Percentiles rank a stretch among this genome's conserved stretches.
phyloP scores from a whole-genome alignment of 2,888 invertebrate genomes.

The Yponomeuta evonymella region DNA sequence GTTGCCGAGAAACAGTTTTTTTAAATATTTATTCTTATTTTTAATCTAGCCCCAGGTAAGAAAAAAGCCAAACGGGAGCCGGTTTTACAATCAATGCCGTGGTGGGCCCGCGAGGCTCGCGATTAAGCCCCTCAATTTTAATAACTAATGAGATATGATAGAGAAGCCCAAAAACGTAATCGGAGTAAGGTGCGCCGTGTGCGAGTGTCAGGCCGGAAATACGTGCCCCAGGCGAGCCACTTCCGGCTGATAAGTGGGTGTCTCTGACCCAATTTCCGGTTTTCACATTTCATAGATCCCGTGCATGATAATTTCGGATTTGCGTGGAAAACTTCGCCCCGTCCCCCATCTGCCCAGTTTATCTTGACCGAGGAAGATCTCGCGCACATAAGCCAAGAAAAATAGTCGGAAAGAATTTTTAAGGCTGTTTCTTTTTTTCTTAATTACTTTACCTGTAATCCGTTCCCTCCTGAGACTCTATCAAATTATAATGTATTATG shows the following conservation, averaged over 20 bases:
- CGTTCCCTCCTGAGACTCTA: too few species aligned
- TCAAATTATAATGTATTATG: too few species aligned
- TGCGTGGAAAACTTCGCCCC: neutral
- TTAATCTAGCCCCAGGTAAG: neutral
- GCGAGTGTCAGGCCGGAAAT: constrained; percentile 63
- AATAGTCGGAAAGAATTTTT: too few species aligned
- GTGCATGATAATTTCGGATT: constrained; percentile 40
- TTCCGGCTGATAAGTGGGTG: constrained; percentile 59
- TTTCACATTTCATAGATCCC: constrained; percentile 59
- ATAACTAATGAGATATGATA: neutral
- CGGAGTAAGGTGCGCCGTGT: constrained; percentile 37
- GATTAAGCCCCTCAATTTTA: neutral
- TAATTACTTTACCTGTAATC: too few species aligned
- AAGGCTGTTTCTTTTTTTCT: too few species aligned
- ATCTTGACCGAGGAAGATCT: neutral
- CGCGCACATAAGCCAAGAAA: too few species aligned
- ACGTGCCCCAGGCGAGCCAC: constrained; percentile 58
- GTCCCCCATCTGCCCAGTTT: neutral
- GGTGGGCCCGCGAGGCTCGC: too few species aligned
- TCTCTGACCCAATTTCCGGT: constrained; percentile 69
- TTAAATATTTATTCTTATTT: too few species aligned
- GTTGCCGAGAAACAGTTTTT: too few species aligned
- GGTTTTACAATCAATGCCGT: neutral
- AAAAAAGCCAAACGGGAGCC: neutral
- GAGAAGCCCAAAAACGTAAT: constrained; percentile 1